Base-by-base conservation (phyloP, 2,888 invertebrate species). In the Epinotia demarniana region DNA sequence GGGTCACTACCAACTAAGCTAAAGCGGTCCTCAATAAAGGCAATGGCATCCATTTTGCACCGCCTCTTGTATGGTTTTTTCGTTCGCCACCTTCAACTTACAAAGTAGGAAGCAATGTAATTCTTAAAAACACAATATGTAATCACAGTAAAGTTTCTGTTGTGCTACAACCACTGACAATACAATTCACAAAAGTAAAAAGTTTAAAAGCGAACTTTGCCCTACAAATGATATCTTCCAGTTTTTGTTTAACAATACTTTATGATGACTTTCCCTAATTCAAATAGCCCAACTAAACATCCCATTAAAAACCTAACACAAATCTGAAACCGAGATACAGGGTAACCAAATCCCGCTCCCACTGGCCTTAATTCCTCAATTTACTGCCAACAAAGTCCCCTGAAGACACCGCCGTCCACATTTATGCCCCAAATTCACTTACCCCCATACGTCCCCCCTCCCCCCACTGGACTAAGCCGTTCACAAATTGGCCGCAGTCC, bases 361-460 rank as follows among this genome's bases (percentile, higher is more conserved):
- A 46, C 46, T 58, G 53, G 18, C 74, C 74, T 74, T 74, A 75
- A 75, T 75, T 75, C 75, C 70, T 71, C 75, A 75, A 75, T 75
- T 71, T 75, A 75, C 75, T 75, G 70, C 58, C 70, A 70, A 66
- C 75, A 75, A 71, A 75, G 64, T 75, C 70, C 18, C 64, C 60
- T 60, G 18, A 75, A 75, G 75, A 75, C 70, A 74, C 63, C 53
- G 61, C 53, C 67, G 74, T 74, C 63, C 69, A 68, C 75, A 75
- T 75, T 75, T 75, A 70, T 75, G 70, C 66, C 75, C 64, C 70
- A 75, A 75, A 75, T 75, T 75, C 75, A 75, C 75, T 75, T 75
- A 75, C 75, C 75, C 70, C 74, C 63, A 61, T 33, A 12, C 61
- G 8, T 11, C 27, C 71, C 58, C 72, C 33, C 23, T 3, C 6